Conservation (phyloP, 2,797 vertebrate genomes). For the Cynopterus sphinx region DNA sequence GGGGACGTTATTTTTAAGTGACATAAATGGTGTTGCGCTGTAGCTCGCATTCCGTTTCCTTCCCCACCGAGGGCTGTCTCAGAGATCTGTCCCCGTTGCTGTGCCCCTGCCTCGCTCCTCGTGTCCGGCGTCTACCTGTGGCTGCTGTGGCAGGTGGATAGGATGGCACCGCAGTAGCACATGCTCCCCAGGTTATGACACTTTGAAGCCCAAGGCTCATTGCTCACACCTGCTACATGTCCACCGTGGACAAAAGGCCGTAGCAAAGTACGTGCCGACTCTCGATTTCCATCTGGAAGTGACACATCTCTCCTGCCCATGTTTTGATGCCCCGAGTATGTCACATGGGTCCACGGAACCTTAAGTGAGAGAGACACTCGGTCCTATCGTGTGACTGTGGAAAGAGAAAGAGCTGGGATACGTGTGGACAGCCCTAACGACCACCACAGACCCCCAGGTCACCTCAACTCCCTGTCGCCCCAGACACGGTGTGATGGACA, state of each 20-base stretch:
- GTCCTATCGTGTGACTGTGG: fast-evolving
- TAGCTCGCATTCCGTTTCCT: not conserved
- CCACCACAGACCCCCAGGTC: not conserved
- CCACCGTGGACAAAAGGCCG: not conserved
- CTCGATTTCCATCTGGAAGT: not conserved
- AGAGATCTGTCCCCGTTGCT: not conserved
- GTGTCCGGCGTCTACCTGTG: fast-evolving
- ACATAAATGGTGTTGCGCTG: no score
- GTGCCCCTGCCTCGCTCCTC: fast-evolving
- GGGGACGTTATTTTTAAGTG: not conserved
- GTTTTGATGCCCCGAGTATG: not conserved
- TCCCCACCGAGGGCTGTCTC: not conserved
- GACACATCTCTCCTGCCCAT: not conserved
- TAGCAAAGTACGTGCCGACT: not conserved
- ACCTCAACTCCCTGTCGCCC: not conserved
- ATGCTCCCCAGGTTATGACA: fast-evolving
- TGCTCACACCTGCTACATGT: not conserved
- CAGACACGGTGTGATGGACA: no score
- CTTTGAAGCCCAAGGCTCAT: not conserved
- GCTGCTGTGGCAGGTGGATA: not conserved
- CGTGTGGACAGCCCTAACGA: not conserved
- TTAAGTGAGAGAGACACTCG: not conserved
- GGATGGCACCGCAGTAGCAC: not conserved
- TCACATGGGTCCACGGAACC: not conserved
- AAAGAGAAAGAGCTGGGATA: not conserved